A percentile compares a stretch with the other conserved stretches of the same genome.
Evolutionary conservation across 64 coral and sea anemone species (phyloP).

Genomic region (Montipora cactus): DNA sequence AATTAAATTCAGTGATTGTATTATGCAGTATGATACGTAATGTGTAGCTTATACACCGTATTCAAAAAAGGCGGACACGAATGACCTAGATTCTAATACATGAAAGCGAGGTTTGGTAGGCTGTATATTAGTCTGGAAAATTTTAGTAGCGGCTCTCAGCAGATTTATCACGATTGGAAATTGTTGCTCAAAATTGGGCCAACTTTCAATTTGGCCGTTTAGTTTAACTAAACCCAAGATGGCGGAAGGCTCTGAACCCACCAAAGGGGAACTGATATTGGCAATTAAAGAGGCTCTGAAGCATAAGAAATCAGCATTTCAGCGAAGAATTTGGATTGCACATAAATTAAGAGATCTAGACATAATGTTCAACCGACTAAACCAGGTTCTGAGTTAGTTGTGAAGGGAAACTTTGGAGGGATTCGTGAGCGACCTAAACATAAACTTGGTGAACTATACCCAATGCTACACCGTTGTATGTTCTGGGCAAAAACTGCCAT

Average conservation of each 20-base stretch:
- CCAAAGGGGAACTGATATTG: not conserved
- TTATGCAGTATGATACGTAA: too few species aligned
- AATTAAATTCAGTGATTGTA: too few species aligned
- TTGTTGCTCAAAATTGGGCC: constrained; percentile 14
- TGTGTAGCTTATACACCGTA: too few species aligned
- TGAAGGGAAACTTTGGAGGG: constrained; percentile 47
- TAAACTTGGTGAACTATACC: constrained; percentile 24
- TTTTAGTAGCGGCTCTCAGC: not conserved
- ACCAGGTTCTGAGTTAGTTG: constrained; percentile 33
- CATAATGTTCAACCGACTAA: constrained; percentile 41
- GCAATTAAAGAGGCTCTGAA: not conserved
- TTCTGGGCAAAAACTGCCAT: constrained; percentile 17
- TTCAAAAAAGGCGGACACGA: too few species aligned
- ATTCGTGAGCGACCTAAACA: constrained; percentile 35
- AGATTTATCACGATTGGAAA: not conserved
- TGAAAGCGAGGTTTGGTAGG: too few species aligned
- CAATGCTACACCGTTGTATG: constrained; percentile 27
- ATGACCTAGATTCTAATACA: too few species aligned
- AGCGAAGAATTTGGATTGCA: constrained; percentile 10
- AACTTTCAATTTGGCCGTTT: constrained; percentile 2
- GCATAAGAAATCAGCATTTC: constrained; percentile 10
- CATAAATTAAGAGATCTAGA: constrained; percentile 44
- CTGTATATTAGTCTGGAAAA: too few species aligned
- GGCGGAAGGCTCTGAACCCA: not conserved
- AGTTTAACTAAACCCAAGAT: constrained; percentile 19